These are phyloP conservation scores for Myrmecobius fasciatus DNA, from an alignment of 2,113 vertebrate species.

Conservation along the genomic window DNA sequence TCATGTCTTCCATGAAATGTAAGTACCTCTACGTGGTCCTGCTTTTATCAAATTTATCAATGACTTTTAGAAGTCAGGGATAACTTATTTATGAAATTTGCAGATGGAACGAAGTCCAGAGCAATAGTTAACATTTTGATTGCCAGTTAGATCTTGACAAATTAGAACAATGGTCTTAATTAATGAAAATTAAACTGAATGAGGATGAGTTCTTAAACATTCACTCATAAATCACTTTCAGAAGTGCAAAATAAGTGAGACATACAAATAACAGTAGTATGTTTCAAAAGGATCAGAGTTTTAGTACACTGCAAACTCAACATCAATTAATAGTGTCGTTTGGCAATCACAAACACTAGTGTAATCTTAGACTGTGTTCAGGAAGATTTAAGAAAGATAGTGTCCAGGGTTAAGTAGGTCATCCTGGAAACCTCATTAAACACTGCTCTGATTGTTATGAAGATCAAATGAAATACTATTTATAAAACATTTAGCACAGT, in stretches of 20 bases:
- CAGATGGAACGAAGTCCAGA: neutral
- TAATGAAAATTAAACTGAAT: neutral
- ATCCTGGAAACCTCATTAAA: too few species aligned
- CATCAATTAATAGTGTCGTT: too few species aligned
- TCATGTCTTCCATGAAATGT: too few species aligned
- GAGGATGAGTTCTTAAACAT: neutral
- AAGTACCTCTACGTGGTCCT: too few species aligned
- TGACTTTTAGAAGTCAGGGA: too few species aligned
- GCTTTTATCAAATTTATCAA: too few species aligned
- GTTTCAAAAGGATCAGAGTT: neutral
- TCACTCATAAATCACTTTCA: neutral
- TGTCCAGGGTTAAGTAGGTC: too few species aligned
- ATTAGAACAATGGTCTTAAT: neutral
- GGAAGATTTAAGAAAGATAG: neutral
- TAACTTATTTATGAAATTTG: neutral
- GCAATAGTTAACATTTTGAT: neutral
- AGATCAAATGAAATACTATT: too few species aligned
- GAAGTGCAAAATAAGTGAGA: neutral
- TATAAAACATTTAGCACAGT: too few species aligned
- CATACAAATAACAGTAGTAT: neutral
- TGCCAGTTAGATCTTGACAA: neutral
- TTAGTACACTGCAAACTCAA: neutral
- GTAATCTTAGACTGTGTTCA: neutral
- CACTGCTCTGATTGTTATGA: too few species aligned
- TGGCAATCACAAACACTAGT: too few species aligned